Conservation (phyloP, 1,140 invertebrate species). For the Drosophila kurseongensis region DNA sequence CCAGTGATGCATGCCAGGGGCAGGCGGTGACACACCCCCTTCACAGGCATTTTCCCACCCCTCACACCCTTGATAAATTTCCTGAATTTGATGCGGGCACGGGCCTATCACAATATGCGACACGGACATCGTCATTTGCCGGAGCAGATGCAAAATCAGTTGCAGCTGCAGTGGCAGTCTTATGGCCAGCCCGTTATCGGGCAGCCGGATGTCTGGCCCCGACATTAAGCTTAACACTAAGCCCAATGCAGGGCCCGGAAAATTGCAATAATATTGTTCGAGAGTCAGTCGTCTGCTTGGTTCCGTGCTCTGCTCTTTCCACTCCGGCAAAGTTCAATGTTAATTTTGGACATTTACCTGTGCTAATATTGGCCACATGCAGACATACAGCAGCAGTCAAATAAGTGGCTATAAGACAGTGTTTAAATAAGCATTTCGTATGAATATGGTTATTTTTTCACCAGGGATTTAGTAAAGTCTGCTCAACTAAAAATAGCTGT, state of each 20-base stretch:
- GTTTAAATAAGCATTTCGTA: no score
- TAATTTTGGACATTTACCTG: conserved; percentile 81
- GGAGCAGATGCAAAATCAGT: conserved; percentile 32
- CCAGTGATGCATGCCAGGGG: conserved; percentile 65
- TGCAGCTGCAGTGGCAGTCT: conserved; percentile 31
- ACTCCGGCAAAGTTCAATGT: conserved; percentile 73
- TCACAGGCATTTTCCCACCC: neutral
- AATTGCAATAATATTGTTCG: conserved; percentile 79
- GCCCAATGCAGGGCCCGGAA: conserved; percentile 65
- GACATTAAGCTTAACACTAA: conserved; percentile 65
- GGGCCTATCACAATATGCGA: conserved; percentile 51
- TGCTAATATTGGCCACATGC: conserved; percentile 70
- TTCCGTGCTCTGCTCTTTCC: conserved; percentile 23
- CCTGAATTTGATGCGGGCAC: conserved; percentile 48
- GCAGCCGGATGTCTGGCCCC: conserved; percentile 48
- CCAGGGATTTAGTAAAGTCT: no score
- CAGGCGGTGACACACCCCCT: conserved; percentile 22
- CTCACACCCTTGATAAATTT: conserved; percentile 18
- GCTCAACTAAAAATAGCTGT: no score
- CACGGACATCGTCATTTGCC: conserved; percentile 46
- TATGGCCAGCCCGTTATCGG: conserved; percentile 50
- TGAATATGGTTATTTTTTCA: no score
- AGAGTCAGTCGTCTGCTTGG: conserved; percentile 25
- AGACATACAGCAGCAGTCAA: conserved; percentile 23
- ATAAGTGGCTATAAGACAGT: neutral